These are phyloP conservation scores for Oikopleura vanhoeffeni DNA, from an alignment of 23 tunicate species.

Conservation along the genomic window DNA sequence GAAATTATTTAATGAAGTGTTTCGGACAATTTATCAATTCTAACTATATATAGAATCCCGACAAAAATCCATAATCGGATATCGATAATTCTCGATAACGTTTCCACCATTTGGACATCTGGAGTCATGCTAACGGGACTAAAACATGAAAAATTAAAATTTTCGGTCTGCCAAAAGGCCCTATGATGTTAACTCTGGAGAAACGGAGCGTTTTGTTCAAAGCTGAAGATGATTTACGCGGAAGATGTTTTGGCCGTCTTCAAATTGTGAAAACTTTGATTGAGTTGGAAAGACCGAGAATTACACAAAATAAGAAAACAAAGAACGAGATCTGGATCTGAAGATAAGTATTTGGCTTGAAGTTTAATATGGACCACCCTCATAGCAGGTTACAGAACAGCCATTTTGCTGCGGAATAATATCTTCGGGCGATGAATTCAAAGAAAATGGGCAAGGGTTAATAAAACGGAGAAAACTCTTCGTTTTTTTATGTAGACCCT, in stretches of 20 bases:
- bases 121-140: background rate
- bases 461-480: too few relatives aligned
- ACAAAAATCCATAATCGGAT: too few relatives aligned
- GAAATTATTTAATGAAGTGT: too few relatives aligned
- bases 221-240: background rate
- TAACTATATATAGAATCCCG: too few relatives aligned
- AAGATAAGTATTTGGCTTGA: background rate
- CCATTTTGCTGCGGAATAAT: too few relatives aligned
- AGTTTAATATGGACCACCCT: background rate
- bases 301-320: background rate
- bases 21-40: too few relatives aligned
- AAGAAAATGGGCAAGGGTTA: too few relatives aligned
- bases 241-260: background rate
- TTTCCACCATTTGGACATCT: background rate
- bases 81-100: too few relatives aligned
- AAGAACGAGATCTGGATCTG: too few relatives aligned
- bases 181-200: background rate
- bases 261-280: background rate
- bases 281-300: background rate
- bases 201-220: background rate
- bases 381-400: background rate
- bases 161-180: background rate
- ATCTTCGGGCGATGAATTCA: too few relatives aligned
- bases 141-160: background rate
- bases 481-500: too few relatives aligned